These are phyloP conservation scores for Anas capensis DNA, from an alignment of 2,797 vertebrate species.

Conservation along the genomic window DNA sequence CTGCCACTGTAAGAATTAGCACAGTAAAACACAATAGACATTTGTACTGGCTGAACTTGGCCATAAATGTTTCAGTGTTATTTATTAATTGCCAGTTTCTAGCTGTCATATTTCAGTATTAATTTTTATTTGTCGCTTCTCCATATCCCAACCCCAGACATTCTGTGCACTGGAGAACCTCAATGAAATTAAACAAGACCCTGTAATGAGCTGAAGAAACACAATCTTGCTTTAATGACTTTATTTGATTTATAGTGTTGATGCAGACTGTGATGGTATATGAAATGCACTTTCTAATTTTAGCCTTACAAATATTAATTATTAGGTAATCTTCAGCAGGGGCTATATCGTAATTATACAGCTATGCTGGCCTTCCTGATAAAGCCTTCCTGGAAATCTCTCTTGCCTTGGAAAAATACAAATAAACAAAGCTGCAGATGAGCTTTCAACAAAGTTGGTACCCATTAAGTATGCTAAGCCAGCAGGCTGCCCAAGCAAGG, in stretches of 20 bases:
- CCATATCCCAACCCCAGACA: not conserved
- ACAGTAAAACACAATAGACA: not conserved
- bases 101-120: not conserved
- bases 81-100: slow-evolving; percentile 8
- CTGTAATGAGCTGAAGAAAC: not conserved
- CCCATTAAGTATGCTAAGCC: not conserved
- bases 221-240: not conserved
- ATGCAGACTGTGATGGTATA: not conserved
- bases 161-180: not conserved
- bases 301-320: not conserved
- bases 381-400: not conserved
- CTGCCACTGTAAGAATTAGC: not conserved
- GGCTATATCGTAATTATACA: not conserved
- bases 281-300: slow-evolving; percentile 6
- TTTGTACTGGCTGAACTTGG: not conserved
- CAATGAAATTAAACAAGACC: not conserved
- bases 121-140: not conserved
- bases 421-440: not conserved
- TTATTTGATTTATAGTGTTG: not conserved
- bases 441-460: not conserved
- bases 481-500: not conserved
- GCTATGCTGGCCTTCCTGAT: not conserved
- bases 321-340: not conserved
- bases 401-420: not conserved
- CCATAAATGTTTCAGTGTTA: not conserved